These are phyloP conservation scores for Corydoras maculifer DNA, from an alignment of 2,113 vertebrate genomes.

Conservation along the genomic window DNA sequence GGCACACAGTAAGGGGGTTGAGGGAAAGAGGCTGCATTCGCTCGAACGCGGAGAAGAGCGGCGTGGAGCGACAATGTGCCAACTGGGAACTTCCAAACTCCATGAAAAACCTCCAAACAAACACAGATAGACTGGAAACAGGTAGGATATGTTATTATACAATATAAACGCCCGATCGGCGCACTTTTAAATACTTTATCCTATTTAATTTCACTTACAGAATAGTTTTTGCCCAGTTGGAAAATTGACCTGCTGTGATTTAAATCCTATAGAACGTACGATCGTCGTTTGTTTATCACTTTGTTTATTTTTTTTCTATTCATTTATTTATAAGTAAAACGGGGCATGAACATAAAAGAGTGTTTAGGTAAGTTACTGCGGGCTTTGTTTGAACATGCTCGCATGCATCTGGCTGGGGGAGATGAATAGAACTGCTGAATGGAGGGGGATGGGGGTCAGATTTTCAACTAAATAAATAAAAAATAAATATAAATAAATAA, in stretches of 20 bases:
- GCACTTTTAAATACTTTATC: no score
- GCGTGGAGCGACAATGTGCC: constrained; percentile 62
- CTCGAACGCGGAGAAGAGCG: constrained; percentile 1
- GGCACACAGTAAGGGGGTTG: neutral
- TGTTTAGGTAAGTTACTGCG: constrained; percentile 4
- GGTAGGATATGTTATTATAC: constrained; percentile 45
- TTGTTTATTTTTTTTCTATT: no score
- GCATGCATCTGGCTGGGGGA: constrained; percentile 41
- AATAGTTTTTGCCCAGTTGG: no score
- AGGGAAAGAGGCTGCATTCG: constrained; percentile 33
- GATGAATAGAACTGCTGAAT: constrained; percentile 35
- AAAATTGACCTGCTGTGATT: no score
- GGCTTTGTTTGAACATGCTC: constrained; percentile 32
- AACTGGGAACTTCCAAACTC: constrained; percentile 54
- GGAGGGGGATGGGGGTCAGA: constrained; percentile 33
- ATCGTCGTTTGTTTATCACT: no score
- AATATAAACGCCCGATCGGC: no score
- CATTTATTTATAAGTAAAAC: no score
- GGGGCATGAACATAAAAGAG: neutral
- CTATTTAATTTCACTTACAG: no score
- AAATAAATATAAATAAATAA: neutral
- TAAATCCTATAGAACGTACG: no score
- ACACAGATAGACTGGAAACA: constrained; percentile 45
- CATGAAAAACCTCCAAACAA: constrained; percentile 57
- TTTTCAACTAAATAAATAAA: neutral